These are phyloP conservation scores for Tenualosa thibaudeaui DNA, from an alignment of 2,797 vertebrate species.

Conservation along the genomic window DNA sequence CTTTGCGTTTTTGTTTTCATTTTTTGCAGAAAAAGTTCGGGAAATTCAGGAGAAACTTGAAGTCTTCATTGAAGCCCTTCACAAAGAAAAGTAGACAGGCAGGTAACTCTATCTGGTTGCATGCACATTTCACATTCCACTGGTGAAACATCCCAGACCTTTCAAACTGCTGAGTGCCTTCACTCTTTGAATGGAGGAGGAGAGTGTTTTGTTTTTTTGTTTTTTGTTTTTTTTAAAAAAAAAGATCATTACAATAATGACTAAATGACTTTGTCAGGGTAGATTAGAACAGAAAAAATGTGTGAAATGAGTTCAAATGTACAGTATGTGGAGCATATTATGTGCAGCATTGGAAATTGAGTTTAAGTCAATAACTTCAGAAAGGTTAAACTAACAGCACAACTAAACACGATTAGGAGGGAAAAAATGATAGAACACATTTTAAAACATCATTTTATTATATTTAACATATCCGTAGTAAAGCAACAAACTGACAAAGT, in stretches of 20 bases:
- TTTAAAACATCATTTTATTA: too few relatives aligned
- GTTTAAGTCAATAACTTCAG: too few relatives aligned
- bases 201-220: not conserved
- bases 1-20: conserved; percentile 28
- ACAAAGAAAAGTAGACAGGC: conserved; percentile 89
- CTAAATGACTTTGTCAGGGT: too few relatives aligned
- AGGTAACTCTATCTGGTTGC: conserved; percentile 53
- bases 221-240: not conserved
- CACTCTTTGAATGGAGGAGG: not conserved
- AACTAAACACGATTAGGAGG: too few relatives aligned
- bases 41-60: conserved; percentile 99
- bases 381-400: too few relatives aligned
- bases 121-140: not conserved
- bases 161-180: not conserved
- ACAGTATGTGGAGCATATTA: too few relatives aligned
- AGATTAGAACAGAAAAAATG: not conserved
- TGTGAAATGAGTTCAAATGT: not conserved
- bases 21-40: conserved; percentile 90
- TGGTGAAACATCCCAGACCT: not conserved
- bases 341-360: too few relatives aligned
- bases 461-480: too few relatives aligned
- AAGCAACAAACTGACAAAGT: too few relatives aligned
- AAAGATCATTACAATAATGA: not conserved
- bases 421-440: too few relatives aligned
- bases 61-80: conserved; percentile 98